Evolutionary conservation across 2,888 invertebrate species (phyloP), one percentile per base, ranked within the genome.

Genomic region (Lithosia quadra): DNA sequence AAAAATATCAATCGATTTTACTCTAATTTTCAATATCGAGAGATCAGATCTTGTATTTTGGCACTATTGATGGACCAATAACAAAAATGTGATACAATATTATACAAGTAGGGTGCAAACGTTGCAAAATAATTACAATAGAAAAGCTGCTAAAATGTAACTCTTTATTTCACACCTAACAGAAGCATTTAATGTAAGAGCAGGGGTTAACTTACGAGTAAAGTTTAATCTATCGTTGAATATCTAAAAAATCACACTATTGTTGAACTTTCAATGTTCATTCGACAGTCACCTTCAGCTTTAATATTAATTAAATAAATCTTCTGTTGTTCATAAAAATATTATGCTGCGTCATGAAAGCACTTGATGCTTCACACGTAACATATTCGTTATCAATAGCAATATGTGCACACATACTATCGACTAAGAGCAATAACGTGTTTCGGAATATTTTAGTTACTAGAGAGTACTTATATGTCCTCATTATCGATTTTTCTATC

Each of bases 321-420:
- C 43, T 43, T 49, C 18, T 49, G 9, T 49, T n/a, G 49, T 49
- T n/a, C n/a, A 9, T 49, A n/a, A 49, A 49, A 49, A 9, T n/a
- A n/a, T n/a, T 49, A 49, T n/a, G 49, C n/a, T 49, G 49, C 63
- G 53, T 22, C 71, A 71, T 66, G 60, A 66, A 67, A 63, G 22
- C 55, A 70, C 63, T 75, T 59, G 28, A 69, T 39, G 8, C 24
- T 11, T 49, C 24, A 67, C 65, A 68, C 61, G n/a, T n/a, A n/a
- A n/a, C n/a, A n/a, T n/a, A n/a, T 67, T 21, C 67, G 49, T 71
- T 49, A 62, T 63, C 49, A 68, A 71, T 62, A 67, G 61, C 33
- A 53, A 28, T 72, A 78, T 22, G 69, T 76, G 69, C 76, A 59
- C 24, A 24, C 18, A 43, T 49, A 28, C 28, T 62, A 9, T 28